Evolutionary conservation across 1,140 invertebrate genomes (phyloP).

Genomic region (Neomicropteryx cornuta): DNA sequence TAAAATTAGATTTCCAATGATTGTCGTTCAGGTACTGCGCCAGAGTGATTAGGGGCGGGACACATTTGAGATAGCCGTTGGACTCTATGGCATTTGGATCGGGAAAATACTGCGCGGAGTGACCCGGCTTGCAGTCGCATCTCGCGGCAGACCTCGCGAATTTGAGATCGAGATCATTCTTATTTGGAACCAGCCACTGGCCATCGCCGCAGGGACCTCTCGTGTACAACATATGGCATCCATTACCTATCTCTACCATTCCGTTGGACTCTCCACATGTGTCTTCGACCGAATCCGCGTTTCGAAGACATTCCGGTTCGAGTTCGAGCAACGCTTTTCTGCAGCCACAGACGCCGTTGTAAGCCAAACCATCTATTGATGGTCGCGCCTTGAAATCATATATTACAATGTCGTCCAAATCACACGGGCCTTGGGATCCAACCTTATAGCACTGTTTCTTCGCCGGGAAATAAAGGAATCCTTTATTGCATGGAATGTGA

Average conservation of each 20-base stretch:
- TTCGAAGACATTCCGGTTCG: conserved; percentile 4
- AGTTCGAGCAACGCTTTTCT: conserved; percentile 22
- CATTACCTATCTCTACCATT: conserved; percentile 46
- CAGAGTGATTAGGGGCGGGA: too few species aligned
- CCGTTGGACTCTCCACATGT: conserved; percentile 47
- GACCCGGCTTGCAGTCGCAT: conserved; percentile 66
- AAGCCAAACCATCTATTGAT: conserved; percentile 66
- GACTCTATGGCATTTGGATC: too few species aligned
- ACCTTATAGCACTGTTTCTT: conserved; percentile 63
- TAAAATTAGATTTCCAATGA: too few species aligned
- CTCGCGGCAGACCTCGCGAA: conserved; percentile 32
- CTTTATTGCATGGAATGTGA: conserved; percentile 56
- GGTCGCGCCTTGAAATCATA: conserved; percentile 66
- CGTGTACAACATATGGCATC: conserved; percentile 59
- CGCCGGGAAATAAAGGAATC: conserved; percentile 60
- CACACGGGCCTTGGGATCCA: conserved; percentile 60
- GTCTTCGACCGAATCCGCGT: conserved; percentile 20
- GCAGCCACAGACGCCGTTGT: conserved; percentile 68
- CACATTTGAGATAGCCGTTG: too few species aligned
- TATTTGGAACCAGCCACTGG: conserved; percentile 55
- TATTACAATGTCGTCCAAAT: conserved; percentile 54
- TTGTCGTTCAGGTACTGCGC: too few species aligned
- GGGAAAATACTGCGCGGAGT: too few species aligned
- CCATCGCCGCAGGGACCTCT: conserved; percentile 61
- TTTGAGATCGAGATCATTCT: conserved; percentile 27